Evolutionary conservation across 2,888 invertebrate species (phyloP).

Genomic region (Drosophila acutilabella): DNA sequence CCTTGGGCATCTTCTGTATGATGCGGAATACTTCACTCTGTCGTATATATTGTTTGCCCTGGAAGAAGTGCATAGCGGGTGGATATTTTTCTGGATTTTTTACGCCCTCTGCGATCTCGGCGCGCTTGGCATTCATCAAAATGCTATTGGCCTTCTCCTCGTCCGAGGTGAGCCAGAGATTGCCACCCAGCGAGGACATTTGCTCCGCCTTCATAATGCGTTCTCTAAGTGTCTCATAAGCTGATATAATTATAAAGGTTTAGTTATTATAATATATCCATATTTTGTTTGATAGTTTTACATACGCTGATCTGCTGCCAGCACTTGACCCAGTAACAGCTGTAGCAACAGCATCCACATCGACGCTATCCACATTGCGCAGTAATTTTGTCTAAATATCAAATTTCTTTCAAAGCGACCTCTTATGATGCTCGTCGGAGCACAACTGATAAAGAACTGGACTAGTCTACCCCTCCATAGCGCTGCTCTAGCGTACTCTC

Average conservation of each 20-base stretch:
- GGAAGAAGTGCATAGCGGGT: slow-evolving; percentile 87
- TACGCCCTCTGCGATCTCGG: slow-evolving; percentile 82
- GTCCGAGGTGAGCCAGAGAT: slow-evolving; percentile 80
- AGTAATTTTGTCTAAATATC: slow-evolving; percentile 4
- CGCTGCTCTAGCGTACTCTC: slow-evolving; percentile 33
- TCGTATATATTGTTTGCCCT: slow-evolving; percentile 86
- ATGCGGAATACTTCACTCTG: slow-evolving; percentile 87
- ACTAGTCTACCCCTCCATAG: slow-evolving; percentile 29
- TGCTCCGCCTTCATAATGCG: slow-evolving; percentile 84
- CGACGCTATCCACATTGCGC: slow-evolving; percentile 39
- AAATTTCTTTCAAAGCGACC: slow-evolving; percentile 16
- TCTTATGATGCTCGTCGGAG: slow-evolving; percentile 42
- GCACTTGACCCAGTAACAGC: slow-evolving; percentile 33
- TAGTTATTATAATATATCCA: neutral
- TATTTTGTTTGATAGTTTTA: neutral
- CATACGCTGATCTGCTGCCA: slow-evolving; percentile 58
- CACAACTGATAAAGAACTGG: slow-evolving; percentile 64
- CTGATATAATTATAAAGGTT: slow-evolving; percentile 44
- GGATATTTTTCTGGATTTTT: slow-evolving; percentile 85
- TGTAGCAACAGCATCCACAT: slow-evolving; percentile 33
- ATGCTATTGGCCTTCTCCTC: slow-evolving; percentile 84
- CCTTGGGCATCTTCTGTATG: slow-evolving; percentile 87
- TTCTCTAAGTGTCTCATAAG: slow-evolving; percentile 83
- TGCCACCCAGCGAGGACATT: slow-evolving; percentile 80
- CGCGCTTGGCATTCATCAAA: slow-evolving; percentile 84